Percentiles rank a stretch among this genome's conserved stretches.
phyloP scores from a whole-genome alignment of 1,140 invertebrate genomes.

The Hestina assimilis region DNA sequence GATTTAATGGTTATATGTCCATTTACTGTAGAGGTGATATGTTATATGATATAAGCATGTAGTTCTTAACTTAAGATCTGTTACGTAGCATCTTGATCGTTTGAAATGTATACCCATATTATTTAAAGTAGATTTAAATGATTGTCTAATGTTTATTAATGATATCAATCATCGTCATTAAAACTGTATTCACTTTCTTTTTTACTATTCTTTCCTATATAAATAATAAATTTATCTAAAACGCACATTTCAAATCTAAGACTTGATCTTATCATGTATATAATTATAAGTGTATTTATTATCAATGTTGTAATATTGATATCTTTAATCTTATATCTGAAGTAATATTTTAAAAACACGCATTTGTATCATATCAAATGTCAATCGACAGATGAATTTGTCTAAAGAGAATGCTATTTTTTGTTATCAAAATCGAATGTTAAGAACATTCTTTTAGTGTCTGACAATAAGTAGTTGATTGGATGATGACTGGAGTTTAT shows the following conservation, averaged over 20 bases:
- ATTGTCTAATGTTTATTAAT: constrained; percentile 1
- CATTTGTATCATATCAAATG: constrained; percentile 32
- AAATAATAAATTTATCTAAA: constrained; percentile 33
- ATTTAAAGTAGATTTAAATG: constrained; percentile 29
- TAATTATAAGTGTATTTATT: constrained; percentile 35
- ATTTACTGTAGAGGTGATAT: constrained; percentile 64
- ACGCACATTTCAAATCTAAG: constrained; percentile 70
- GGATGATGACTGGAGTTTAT: constrained; percentile 17
- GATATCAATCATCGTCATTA: constrained; percentile 9
- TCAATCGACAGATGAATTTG: constrained; percentile 15
- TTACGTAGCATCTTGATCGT: constrained; percentile 50
- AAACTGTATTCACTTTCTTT: background rate
- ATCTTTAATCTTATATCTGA: constrained; percentile 43
- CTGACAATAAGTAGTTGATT: constrained; percentile 68
- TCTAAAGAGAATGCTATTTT: background rate
- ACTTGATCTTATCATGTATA: constrained; percentile 63
- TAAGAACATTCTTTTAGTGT: constrained; percentile 60
- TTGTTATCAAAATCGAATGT: constrained; percentile 42
- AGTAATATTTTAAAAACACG: constrained; percentile 26
- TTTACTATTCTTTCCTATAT: constrained; percentile 5
- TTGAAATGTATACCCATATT: constrained; percentile 53
- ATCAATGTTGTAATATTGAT: constrained; percentile 57
- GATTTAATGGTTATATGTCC: constrained; percentile 65
- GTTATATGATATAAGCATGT: constrained; percentile 43
- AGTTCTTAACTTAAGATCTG: constrained; percentile 35